These are phyloP conservation scores for Pocillopora meandrina DNA, from an alignment of 92 coral and sea anemone genomes.

Conservation along the genomic window DNA sequence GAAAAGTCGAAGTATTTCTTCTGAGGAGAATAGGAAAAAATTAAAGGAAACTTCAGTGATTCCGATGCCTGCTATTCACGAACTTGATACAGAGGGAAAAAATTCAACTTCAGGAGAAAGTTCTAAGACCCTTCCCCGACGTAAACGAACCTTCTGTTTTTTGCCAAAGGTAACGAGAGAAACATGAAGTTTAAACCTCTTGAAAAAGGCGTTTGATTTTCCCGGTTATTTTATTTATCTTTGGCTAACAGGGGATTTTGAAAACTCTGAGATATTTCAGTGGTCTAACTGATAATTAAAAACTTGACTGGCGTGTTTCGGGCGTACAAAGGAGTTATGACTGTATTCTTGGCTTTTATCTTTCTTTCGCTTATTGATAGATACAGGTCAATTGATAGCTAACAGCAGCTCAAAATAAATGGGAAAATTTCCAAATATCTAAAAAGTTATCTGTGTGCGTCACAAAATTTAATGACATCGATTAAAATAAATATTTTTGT, in stretches of 20 bases:
- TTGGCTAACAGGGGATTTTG: no score
- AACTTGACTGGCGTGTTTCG: no score
- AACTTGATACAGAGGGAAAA: background rate
- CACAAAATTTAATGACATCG: no score
- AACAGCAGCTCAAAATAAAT: no score
- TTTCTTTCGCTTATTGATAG: no score
- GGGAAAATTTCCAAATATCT: no score
- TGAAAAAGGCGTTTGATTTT: background rate
- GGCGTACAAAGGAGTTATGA: no score
- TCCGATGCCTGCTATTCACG: slow-evolving; percentile 11
- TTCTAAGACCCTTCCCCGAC: background rate
- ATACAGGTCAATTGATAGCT: no score
- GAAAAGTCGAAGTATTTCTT: slow-evolving; percentile 2
- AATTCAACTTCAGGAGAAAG: slow-evolving; percentile 7
- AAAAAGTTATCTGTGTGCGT: no score
- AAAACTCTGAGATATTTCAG: background rate
- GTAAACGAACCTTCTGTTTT: slow-evolving; percentile 1
- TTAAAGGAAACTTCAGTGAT: background rate
- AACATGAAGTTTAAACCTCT: background rate
- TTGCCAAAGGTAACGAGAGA: slow-evolving; percentile 6
- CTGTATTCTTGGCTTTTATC: no score
- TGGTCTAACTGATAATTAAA: background rate
- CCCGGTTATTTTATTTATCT: no score
- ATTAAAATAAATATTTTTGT: no score
- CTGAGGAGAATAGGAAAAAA: background rate